phyloP scores from a whole-genome alignment of 2,888 invertebrate genomes.

The Aelia acuminata region DNA sequence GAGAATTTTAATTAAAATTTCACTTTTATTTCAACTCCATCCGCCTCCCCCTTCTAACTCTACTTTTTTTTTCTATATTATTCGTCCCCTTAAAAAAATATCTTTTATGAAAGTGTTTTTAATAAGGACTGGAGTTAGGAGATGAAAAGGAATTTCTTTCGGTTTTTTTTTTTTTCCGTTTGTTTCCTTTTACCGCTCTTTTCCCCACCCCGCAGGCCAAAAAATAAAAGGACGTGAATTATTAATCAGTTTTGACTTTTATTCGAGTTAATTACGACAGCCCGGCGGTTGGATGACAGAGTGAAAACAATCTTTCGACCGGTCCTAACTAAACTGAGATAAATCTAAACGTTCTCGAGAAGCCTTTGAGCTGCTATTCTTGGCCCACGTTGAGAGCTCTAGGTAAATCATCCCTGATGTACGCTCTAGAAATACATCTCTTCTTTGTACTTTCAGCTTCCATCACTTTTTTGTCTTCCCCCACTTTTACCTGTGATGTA shows the following conservation, averaged over 20 bases:
- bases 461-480: slow-evolving; percentile 23
- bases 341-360: not conserved
- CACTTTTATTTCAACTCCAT: not conserved
- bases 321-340: slow-evolving; percentile 5
- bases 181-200: not conserved
- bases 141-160: not conserved
- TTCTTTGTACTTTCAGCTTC: slow-evolving; percentile 30
- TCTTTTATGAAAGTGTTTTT: slow-evolving; percentile 26
- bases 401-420: slow-evolving; percentile 20
- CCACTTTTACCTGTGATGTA: not conserved
- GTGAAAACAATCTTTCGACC: not conserved
- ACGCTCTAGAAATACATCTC: slow-evolving; percentile 17
- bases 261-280: slow-evolving; percentile 30
- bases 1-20: slow-evolving; percentile 36
- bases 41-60: no score
- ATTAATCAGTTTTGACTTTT: slow-evolving; percentile 47
- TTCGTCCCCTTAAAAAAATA: slow-evolving; percentile 24
- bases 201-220: not conserved
- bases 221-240: slow-evolving; percentile 30
- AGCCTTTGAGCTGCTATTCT: slow-evolving; percentile 17
- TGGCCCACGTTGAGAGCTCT: not conserved
- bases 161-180: not conserved
- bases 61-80: not conserved
- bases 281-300: not conserved
- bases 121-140: not conserved